Percentiles rank a stretch among this genome's conserved stretches.
phyloP scores from a whole-genome alignment of 53 echinoderm and acorn worm species.

The Luidia sarsii region DNA sequence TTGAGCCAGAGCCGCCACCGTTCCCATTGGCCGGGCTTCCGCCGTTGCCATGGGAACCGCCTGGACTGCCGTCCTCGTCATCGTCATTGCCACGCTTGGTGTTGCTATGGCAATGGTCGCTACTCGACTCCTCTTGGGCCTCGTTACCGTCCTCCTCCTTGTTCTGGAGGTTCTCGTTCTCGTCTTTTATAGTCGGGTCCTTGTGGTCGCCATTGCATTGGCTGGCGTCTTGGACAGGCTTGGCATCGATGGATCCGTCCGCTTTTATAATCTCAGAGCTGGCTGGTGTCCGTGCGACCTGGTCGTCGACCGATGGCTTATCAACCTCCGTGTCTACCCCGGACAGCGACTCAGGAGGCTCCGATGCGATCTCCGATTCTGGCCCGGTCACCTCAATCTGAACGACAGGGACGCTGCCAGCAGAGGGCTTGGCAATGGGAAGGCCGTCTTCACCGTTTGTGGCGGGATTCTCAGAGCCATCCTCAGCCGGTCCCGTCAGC shows the following conservation, averaged over 20 bases:
- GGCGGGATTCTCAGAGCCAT: neutral
- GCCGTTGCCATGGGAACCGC: constrained; percentile 44
- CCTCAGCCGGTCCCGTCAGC: neutral
- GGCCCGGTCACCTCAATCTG: constrained; percentile 7
- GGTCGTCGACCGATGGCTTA: too few species aligned
- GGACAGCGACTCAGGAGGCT: neutral
- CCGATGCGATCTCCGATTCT: neutral
- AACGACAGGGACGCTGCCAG: neutral
- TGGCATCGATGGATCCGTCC: too few species aligned
- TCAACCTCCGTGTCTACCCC: constrained; percentile 18
- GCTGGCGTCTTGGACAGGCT: too few species aligned
- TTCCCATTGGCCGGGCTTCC: constrained; percentile 14
- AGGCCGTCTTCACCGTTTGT: neutral
- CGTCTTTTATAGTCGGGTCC: too few species aligned
- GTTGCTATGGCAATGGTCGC: constrained; percentile 6
- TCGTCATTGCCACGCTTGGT: constrained; percentile 24
- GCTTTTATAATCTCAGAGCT: too few species aligned
- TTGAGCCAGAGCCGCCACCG: constrained; percentile 3
- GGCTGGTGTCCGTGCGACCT: too few species aligned
- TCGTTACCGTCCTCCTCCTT: constrained; percentile 15
- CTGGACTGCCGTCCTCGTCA: constrained; percentile 28
- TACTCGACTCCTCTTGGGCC: constrained; percentile 22
- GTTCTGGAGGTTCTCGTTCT: constrained; percentile 7
- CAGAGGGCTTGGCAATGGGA: neutral
- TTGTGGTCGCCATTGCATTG: constrained; percentile 16